Evolutionary conservation across 2,797 vertebrate species (phyloP), one percentile per base, ranked within the genome.

Genomic region (Neoniphon sammara): DNA sequence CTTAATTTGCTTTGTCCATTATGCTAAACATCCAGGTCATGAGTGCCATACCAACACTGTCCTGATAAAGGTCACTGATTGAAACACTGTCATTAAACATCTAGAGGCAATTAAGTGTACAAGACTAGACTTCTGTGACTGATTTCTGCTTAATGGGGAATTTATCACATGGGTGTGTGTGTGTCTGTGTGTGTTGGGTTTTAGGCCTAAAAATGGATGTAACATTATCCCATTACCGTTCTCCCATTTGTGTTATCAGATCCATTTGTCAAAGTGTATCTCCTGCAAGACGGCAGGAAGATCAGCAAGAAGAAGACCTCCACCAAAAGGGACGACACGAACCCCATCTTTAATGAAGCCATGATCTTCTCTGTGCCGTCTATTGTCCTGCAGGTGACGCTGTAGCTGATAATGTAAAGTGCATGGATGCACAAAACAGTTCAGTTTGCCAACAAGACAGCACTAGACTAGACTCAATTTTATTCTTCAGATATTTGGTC

Each of bases 221-320:
- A 31, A 70, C 57, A 7, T 5, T 1, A 9, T 20, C 1, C 1
- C 61, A 2, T 54, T 59, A 15, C 17, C 2, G 3, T 30, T 53
- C 5, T 0, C n/a, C 42, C 7, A 0, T 63, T 84, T 2, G 65
- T 23, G 7, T 79, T 31, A 47, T 79, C 91, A 99, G 98, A 99
- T 88, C 97, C 97, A 2, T 99, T 98, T 1, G 96, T 99, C 85
- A 99, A 99, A 93, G 97, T 99, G 53, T 99, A 99, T 90, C 95
- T 99, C 70, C 96, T 99, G 80, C 98, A 99, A 93, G 97, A 99
- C 0, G 97, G 97, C 68, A 95, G 94, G 85, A 99, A 99, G 88
- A 99, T 98, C 93, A 99, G 97, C 92, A 99, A 99, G 93, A 99
- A 99, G 94, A 99, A 98, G 91, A 98, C 97, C 0, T 97, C 95